A percentile compares a stretch with the other conserved stretches of the same genome.
Evolutionary conservation across 1,140 invertebrate species (phyloP).

Genomic region (Diachasmimorpha longicaudata): DNA sequence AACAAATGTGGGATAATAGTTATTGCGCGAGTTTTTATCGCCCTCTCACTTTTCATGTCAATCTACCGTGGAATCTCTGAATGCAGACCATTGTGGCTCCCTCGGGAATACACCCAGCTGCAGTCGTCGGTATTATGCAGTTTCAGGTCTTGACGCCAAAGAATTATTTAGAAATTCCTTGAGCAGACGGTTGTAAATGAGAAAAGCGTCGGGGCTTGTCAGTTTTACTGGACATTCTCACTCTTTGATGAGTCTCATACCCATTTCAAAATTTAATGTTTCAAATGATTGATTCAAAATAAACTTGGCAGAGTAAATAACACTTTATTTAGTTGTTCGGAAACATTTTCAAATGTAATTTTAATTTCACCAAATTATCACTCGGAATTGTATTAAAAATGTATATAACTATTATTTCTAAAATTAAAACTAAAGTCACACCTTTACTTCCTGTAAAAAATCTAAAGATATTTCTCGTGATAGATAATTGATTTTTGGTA

Average conservation of each 20-base stretch:
- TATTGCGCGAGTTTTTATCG: not conserved
- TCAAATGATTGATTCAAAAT: conserved; percentile 6
- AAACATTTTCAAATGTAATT: not conserved
- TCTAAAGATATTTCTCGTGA: not conserved
- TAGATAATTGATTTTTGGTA: not conserved
- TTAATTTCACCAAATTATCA: not conserved
- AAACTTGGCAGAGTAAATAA: not conserved
- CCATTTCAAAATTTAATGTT: conserved; percentile 10
- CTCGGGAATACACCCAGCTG: conserved; percentile 44
- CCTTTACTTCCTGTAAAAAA: not conserved
- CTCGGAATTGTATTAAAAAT: not conserved
- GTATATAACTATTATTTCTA: not conserved
- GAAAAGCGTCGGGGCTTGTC: conserved; percentile 54
- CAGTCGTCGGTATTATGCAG: conserved; percentile 40
- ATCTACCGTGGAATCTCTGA: conserved; percentile 42
- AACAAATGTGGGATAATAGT: not conserved
- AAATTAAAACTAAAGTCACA: too few relatives aligned
- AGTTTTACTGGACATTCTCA: conserved; percentile 10
- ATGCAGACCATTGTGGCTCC: conserved; percentile 46
- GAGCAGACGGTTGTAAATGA: conserved; percentile 35
- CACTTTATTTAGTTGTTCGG: not conserved
- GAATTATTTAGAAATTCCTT: conserved; percentile 50
- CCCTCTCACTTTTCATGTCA: conserved; percentile 2
- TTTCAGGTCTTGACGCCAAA: conserved; percentile 19
- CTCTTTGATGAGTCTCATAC: not conserved